phyloP scores from a whole-genome alignment of 1,140 invertebrate genomes.

The Aleiodes sp. region DNA sequence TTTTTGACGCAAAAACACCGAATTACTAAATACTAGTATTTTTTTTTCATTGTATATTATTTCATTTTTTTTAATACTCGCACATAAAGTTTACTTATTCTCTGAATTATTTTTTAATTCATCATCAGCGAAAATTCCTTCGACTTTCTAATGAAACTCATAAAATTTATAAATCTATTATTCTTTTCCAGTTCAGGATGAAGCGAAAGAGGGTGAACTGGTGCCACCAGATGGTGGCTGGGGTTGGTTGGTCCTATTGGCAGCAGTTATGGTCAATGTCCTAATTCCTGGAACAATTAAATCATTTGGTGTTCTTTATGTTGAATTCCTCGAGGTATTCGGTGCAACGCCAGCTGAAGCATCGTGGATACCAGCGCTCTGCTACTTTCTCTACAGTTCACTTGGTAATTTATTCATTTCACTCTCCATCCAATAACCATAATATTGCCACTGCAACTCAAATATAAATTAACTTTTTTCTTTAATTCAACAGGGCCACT shows the following conservation, averaged over 20 bases:
- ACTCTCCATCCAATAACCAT: background rate
- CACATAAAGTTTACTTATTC: too few species aligned
- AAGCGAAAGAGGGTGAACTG: conserved; percentile 57
- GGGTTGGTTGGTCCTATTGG: conserved; percentile 86
- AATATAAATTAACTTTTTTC: background rate
- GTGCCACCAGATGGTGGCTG: conserved; percentile 77
- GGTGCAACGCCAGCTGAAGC: conserved; percentile 75
- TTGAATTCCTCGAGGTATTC: conserved; percentile 82
- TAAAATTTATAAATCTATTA: too few species aligned
- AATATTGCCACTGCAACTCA: background rate
- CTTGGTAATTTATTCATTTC: conserved; percentile 74
- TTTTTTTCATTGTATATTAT: too few species aligned
- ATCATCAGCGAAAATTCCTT: too few species aligned
- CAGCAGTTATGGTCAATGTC: conserved; percentile 82
- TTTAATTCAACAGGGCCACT: conserved; percentile 85
- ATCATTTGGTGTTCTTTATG: conserved; percentile 85
- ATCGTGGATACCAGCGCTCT: conserved; percentile 84
- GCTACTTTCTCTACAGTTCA: conserved; percentile 87
- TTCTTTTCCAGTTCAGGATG: conserved; percentile 40
- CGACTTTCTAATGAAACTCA: background rate
- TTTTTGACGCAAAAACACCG: too few species aligned
- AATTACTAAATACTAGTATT: too few species aligned
- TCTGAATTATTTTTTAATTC: too few species aligned
- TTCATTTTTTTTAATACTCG: too few species aligned
- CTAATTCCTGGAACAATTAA: conserved; percentile 87